A percentile compares a stretch with the other conserved stretches of the same genome.
phyloP scores from a whole-genome alignment of 2,888 invertebrate species.

The Andrena marginata region DNA sequence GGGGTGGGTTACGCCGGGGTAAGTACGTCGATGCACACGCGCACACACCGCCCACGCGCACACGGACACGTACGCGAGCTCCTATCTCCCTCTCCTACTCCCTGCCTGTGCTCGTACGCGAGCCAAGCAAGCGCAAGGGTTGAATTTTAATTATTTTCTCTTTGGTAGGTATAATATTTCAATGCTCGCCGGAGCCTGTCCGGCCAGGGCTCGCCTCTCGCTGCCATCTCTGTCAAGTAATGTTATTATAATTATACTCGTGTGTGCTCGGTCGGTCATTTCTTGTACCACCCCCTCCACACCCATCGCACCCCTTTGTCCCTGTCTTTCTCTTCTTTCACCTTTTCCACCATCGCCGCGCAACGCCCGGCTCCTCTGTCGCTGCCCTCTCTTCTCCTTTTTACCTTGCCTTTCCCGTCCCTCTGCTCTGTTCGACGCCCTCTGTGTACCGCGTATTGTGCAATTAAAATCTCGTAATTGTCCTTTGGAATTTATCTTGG shows the following conservation, averaged over 20 bases:
- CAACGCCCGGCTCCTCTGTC: constrained; percentile 41
- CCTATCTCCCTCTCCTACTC: background rate
- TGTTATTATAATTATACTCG: constrained; percentile 85
- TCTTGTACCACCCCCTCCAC: constrained; percentile 78
- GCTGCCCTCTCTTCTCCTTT: constrained; percentile 59
- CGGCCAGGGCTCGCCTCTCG: constrained; percentile 79
- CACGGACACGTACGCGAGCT: constrained; percentile 12
- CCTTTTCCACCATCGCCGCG: constrained; percentile 46
- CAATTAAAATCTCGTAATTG: constrained; percentile 81
- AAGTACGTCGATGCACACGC: constrained; percentile 53
- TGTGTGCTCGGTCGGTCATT: constrained; percentile 81
- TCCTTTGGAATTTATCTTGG: constrained; percentile 77
- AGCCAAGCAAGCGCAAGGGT: constrained; percentile 82
- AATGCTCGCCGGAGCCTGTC: constrained; percentile 82
- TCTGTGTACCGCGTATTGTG: constrained; percentile 72
- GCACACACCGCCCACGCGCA: constrained; percentile 29
- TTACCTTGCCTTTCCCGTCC: constrained; percentile 49
- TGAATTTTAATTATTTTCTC: constrained; percentile 86
- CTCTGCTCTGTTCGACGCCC: constrained; percentile 60
- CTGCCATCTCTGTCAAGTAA: constrained; percentile 84
- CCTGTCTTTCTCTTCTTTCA: constrained; percentile 67
- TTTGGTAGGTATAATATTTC: constrained; percentile 85
- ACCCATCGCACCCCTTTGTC: constrained; percentile 61
- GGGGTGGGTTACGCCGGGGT: constrained; percentile 59
- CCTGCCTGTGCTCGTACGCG: constrained; percentile 66